Percentiles rank a stretch among this genome's conserved stretches.
Evolutionary conservation across 2,797 vertebrate genomes (phyloP).

Genomic region (Pampus argenteus): DNA sequence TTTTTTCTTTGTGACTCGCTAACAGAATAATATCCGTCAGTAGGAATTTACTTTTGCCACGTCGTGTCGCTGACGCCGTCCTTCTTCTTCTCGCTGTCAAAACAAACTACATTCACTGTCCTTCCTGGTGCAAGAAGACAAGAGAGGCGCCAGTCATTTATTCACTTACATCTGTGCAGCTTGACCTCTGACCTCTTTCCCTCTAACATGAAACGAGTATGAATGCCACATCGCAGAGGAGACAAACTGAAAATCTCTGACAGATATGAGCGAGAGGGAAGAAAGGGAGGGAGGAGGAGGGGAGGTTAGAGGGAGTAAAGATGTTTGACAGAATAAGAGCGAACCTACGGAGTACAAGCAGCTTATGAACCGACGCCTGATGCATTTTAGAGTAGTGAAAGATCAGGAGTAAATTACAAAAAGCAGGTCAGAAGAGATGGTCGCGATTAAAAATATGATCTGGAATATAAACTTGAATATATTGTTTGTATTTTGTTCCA

Average conservation of each 20-base stretch:
- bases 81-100: not conserved
- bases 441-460: not conserved
- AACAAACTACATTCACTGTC: not conserved
- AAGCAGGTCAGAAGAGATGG: not conserved
- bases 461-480: not conserved
- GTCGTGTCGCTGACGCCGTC: too few relatives aligned
- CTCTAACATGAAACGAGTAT: not conserved
- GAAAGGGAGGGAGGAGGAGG: too few relatives aligned
- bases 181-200: constrained; percentile 26
- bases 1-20: too few relatives aligned
- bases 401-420: not conserved
- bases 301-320: not conserved
- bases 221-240: constrained; percentile 7
- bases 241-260: not conserved
- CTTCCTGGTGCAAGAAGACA: not conserved
- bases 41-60: too few relatives aligned
- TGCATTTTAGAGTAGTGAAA: constrained; percentile 6
- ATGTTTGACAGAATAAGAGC: constrained; percentile 56
- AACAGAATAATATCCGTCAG: too few relatives aligned
- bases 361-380: constrained; percentile 10
- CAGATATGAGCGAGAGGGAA: not conserved
- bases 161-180: constrained; percentile 17
- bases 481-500: too few relatives aligned
- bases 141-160: not conserved
- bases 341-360: constrained; percentile 7